Base-by-base conservation (phyloP, 2,888 invertebrate species). In the Pimpla rufipes region DNA sequence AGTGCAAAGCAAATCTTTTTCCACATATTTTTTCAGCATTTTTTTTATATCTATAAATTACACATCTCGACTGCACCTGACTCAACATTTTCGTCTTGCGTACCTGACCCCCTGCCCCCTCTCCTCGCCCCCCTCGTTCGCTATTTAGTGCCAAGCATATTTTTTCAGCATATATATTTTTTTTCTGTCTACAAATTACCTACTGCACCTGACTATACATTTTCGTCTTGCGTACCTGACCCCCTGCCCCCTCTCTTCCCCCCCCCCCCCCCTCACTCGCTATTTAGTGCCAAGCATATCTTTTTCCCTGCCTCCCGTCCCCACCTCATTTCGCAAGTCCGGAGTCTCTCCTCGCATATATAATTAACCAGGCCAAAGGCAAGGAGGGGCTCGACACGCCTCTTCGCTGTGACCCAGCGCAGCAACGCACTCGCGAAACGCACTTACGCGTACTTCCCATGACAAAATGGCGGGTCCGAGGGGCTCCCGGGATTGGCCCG, bases 381-480 rank as follows among this genome's bases (percentile, higher is more conserved):
- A 16, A n/a, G 74, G 37, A 59, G 52, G 18, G 64, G 45, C 37
- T 42, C 70, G 79, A 86, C 84, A 85, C 85, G 85, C 86, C 84
- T 84, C 81, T 79, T 70, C 10, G 42, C 66, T 64, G 79, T 84
- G 80, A 84, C 84, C 42, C 80, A 79, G 70, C 59, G 80, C 80
- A 79, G 70, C 59, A 82, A 85, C 68, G 79, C 79, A 70, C 55
- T 75, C 59, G 71, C n/a, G n/a, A 52, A 70, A 85, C 64, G 70
- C 77, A 80, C 74, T 84, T 81, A 79, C 76, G 81, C 81, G 83
- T 77, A 81, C 76, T 83, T 85, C 67, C 79, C 78, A 62, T 77
- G 45, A 64, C 85, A 88, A 89, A 89, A 89, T 88, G 89, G 88
- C 89, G 89, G 79, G 40, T 57, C n/a, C 47, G 64, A 64, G 47